Base-by-base conservation (phyloP, 1,140 invertebrate genomes). In the Galleria mellonella region DNA sequence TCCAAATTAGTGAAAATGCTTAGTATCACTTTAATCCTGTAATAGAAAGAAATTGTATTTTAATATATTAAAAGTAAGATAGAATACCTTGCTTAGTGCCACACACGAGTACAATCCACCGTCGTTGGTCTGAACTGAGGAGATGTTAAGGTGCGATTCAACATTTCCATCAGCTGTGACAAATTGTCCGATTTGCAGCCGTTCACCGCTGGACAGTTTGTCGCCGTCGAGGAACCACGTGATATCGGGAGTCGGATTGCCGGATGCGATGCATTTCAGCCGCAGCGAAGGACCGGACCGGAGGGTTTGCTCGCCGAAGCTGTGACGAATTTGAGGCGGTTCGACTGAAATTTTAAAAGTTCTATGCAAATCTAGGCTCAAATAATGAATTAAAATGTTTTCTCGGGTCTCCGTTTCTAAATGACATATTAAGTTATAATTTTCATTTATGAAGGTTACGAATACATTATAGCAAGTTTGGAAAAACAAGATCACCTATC, bases 201-300 rank as follows among this genome's bases (percentile, higher is more conserved):
- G 88, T 55, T 96, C 94, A 37, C 91, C 94, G 66, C 94, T 96
- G 30, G 91, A 90, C 15, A 96, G 84, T 46, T 94, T 91, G 62
- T 94, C 93, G 31, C 93, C 95, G 83, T 98, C 97, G 7, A 98
- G 87, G 79, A 94, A 93, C 97, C 97, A 99, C 2, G 92, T 93
- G 44, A 99, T 96, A 87, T 96, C 94, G 38, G 97, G 97, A 9
- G 94, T 94, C 7, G 97, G 97, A 82, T 97, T 98, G 36, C 96
- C 96, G 58, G 91, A 92, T 9, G 93, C 92, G n/a, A 89, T 73
- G 62, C 89, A 90, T 54, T 86, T 86, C 4, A 98, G 87, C 47
- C 94, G 94, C 9, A 96, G 91, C 42, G 92, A 91, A 12, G 94
- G 93, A 33, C 96, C 95, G 0, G 95, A 95, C 56, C 96, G 93